Percentiles rank a stretch among this genome's conserved stretches.
Evolutionary conservation across 2,888 invertebrate genomes (phyloP).

Genomic region (Hemaris fuciformis): DNA sequence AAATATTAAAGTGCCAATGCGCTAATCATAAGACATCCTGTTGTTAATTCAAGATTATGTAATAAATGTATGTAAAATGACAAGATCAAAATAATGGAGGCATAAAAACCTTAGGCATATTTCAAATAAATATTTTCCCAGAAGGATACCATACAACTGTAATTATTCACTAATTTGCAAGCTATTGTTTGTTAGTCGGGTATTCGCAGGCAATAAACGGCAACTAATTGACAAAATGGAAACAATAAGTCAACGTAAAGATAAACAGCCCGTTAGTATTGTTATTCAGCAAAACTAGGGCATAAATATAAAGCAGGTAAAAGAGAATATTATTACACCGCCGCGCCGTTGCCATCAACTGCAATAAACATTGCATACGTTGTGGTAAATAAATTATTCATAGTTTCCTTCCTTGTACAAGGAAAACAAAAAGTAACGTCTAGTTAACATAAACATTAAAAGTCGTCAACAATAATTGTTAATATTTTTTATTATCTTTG

Average conservation of each 20-base stretch:
- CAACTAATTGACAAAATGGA: not conserved
- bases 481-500: not conserved
- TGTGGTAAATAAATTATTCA: not conserved
- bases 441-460: not conserved
- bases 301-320: not conserved
- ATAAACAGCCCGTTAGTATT: not conserved
- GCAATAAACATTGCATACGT: slow-evolving; percentile 1
- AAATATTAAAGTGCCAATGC: no score
- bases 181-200: no score
- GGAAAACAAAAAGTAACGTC: not conserved
- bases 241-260: not conserved
- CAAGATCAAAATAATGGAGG: no score
- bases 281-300: not conserved
- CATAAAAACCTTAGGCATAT: no score
- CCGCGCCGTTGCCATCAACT: not conserved
- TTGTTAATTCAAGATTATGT: no score
- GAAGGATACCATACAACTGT: no score
- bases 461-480: not conserved
- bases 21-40: no score
- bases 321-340: not conserved
- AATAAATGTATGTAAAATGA: no score
- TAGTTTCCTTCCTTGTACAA: not conserved
- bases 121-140: no score
- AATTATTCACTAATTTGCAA: no score
- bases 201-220: no score